Evolutionary conservation across 2,888 invertebrate genomes (phyloP), one percentile per base, ranked within the genome.

Genomic region (Pammene fasciana): DNA sequence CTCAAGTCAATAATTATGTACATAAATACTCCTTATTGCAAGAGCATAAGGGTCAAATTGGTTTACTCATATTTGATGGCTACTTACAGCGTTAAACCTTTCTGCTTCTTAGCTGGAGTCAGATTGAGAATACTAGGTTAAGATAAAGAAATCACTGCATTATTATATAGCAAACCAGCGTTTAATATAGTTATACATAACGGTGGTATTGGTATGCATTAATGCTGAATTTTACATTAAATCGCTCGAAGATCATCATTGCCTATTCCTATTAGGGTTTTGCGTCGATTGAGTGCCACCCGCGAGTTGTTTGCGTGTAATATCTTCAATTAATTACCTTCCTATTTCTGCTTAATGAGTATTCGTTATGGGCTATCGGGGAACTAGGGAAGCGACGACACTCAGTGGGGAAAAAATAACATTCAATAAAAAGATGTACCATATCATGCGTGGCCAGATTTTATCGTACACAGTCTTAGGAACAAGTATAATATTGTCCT

Each of bases 121-220:
- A 43, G 43, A 59, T 59, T 59, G 5, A 14, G 45, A 26, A 45
- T 34, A 59, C n/a, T 59, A n/a, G 59, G 59, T 59, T 59, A 34
- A 45, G 59, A 59, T 59, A 59, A 45, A 59, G 34, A n/a, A 18
- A 45, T 59, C 45, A n/a, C 26, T 10, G 45, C 45, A 34, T 59
- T 59, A 59, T 59, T 59, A 59, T 45, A 59, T 43, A 57, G 57
- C 3, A 45, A 59, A 59, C 45, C 59, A 59, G 59, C 45, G 14
- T 55, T 14, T 59, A 59, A 59, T 59, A 41, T 43, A 14, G n/a
- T 26, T 41, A 41, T 57, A 57, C 41, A 7, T 57, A 59, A 45
- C 59, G 45, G 59, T 57, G 16, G 16, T 45, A 26, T 59, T 18
- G 34, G 34, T 14, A 59, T 45, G 57, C 18, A 38, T 11, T 16